phyloP scores from a whole-genome alignment of 2,797 vertebrate species.

The Mormyrus proboscirostris region DNA sequence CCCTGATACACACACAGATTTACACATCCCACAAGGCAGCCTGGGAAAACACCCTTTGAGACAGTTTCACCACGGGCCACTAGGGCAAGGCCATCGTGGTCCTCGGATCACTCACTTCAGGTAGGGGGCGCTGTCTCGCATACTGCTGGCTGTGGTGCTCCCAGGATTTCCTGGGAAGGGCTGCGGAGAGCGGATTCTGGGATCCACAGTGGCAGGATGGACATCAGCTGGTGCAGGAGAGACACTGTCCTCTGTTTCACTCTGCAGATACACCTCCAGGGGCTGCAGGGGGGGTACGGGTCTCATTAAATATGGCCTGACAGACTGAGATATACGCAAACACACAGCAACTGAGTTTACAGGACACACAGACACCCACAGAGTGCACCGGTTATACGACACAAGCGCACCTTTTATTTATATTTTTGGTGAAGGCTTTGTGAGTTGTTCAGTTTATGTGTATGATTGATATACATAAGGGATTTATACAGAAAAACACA shows the following conservation, averaged over 20 bases:
- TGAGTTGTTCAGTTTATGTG: background rate
- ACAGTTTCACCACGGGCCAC: background rate
- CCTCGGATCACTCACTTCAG: conserved; percentile 66
- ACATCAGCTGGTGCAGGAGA: conserved; percentile 82
- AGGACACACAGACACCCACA: background rate
- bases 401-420: background rate
- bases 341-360: background rate
- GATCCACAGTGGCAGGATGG: conserved; percentile 74
- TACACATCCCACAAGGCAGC: background rate
- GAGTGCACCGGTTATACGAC: background rate
- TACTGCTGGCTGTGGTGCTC: conserved; percentile 70
- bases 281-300: conserved; percentile 55
- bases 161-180: conserved; percentile 72
- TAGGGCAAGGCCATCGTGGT: background rate
- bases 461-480: background rate
- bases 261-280: conserved; percentile 84
- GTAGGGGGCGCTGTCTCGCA: conserved; percentile 77
- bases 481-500: background rate
- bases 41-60: background rate
- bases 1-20: conserved; percentile 53
- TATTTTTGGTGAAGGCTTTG: background rate
- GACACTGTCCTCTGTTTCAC: conserved; percentile 80
- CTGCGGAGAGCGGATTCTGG: conserved; percentile 73
- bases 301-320: background rate
- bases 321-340: conserved; percentile 12